A percentile compares a stretch with the other conserved stretches of the same genome.
Evolutionary conservation across 2,888 invertebrate genomes (phyloP).

Genomic region (Archaeoteleia sp.): DNA sequence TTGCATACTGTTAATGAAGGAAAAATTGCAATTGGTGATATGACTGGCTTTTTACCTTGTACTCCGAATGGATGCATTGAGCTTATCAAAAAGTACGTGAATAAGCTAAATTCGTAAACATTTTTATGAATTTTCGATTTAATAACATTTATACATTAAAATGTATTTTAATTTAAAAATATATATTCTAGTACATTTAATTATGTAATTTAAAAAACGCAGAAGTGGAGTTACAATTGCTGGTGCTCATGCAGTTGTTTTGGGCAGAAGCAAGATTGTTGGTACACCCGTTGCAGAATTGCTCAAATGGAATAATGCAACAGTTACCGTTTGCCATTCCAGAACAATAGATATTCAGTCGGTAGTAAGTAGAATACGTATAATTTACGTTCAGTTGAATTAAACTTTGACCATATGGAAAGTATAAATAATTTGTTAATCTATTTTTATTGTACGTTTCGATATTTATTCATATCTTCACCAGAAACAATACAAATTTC

Average conservation of each 20-base stretch:
- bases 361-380: slow-evolving; percentile 80
- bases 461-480: no score
- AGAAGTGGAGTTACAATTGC: slow-evolving; percentile 84
- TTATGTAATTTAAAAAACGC: slow-evolving; percentile 12
- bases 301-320: slow-evolving; percentile 97
- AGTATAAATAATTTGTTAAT: no score
- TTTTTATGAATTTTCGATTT: no score
- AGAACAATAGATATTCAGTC: slow-evolving; percentile 88
- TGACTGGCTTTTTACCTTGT: slow-evolving; percentile 94
- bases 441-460: no score
- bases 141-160: neutral
- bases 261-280: slow-evolving; percentile 98
- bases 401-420: no score
- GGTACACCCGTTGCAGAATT: slow-evolving; percentile 96
- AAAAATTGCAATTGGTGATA: slow-evolving; percentile 90
- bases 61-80: slow-evolving; percentile 97
- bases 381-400: no score
- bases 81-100: slow-evolving; percentile 82
- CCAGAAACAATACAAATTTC: no score
- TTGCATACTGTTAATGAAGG: slow-evolving; percentile 96
- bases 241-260: slow-evolving; percentile 92
- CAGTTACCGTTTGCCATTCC: slow-evolving; percentile 98
- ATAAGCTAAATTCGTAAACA: neutral
- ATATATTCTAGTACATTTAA: slow-evolving; percentile 1
- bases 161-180: slow-evolving; percentile 2